These are phyloP conservation scores for Dysmachus trigonus DNA, from an alignment of 2,888 invertebrate species.

Conservation along the genomic window DNA sequence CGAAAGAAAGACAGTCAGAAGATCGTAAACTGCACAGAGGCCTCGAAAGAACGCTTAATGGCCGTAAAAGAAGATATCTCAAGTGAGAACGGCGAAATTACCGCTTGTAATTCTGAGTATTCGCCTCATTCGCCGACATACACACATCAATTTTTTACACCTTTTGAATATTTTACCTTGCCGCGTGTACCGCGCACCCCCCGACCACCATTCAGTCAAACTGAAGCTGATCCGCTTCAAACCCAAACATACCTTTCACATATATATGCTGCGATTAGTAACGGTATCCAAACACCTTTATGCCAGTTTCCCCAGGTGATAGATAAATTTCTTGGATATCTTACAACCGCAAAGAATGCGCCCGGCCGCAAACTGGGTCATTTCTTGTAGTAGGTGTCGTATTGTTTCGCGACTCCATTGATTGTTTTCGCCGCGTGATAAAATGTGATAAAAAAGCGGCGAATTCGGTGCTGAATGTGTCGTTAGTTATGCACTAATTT, in stretches of 20 bases:
- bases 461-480: background rate
- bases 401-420: background rate
- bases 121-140: background rate
- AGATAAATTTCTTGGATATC: slow-evolving; percentile 13
- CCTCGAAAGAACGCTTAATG: background rate
- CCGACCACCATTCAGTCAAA: background rate
- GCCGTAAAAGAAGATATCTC: background rate
- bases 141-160: background rate
- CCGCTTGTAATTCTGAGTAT: background rate
- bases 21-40: background rate
- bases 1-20: background rate
- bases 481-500: slow-evolving; percentile 24
- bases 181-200: background rate
- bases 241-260: background rate
- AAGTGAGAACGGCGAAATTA: background rate
- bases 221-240: background rate
- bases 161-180: background rate
- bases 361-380: background rate
- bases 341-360: background rate
- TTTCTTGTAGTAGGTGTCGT: slow-evolving; percentile 24
- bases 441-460: background rate
- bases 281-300: background rate
- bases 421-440: background rate
- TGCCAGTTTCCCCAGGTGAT: background rate
- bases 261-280: background rate